Base-by-base conservation (phyloP, 2,888 invertebrate genomes). In the Rotaria magnacalcarata region DNA sequence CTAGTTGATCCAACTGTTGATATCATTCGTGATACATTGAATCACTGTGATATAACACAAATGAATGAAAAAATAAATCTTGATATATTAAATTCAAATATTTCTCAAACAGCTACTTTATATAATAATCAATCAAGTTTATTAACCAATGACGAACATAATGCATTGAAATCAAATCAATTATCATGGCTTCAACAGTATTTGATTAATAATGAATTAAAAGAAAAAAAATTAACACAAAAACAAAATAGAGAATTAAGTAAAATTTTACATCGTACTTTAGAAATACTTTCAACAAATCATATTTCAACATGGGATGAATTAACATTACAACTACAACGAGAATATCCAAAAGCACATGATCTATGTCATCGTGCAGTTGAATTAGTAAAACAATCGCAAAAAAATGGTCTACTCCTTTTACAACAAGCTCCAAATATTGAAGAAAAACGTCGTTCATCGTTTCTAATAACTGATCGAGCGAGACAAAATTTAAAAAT, bases 341-440 rank as follows among this genome's bases (percentile, higher is more conserved):
- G 80, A n/a, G 80, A 80, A 80, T 80, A 80, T 80, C 80, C 80
- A 10, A 80, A 80, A 80, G 47, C 80, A 47, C 80, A 80, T 47
- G 80, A 80, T 80, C 14, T 80, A 24, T 43, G 80, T 47, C 10
- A n/a, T n/a, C 80, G 80, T 47, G 21, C 80, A n/a, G 16, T 80
- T 47, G 80, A 80, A 80, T 47, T 80, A 11, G 0, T 80, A 5
- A 80, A 80, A 80, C 47, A 43, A 80, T 43, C 47, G 10, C 24
- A 80, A 24, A 47, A n/a, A 11, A n/a, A 80, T 80, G 80, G 80
- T 24, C 8, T 43, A 80, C n/a, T 80, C 3, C 8, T 47, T 2
- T 34, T 67, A 67, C 16, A 27, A 67, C 67, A 67, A 67, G 16
- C 67, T 19, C 67, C 67, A 1, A 19, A 34, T 34, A 34, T 1